Percentiles rank a stretch among this genome's conserved stretches.
Conservation (phyloP, 92 coral and sea anemone genomes). For the Anthopleura xanthogrammica region DNA sequence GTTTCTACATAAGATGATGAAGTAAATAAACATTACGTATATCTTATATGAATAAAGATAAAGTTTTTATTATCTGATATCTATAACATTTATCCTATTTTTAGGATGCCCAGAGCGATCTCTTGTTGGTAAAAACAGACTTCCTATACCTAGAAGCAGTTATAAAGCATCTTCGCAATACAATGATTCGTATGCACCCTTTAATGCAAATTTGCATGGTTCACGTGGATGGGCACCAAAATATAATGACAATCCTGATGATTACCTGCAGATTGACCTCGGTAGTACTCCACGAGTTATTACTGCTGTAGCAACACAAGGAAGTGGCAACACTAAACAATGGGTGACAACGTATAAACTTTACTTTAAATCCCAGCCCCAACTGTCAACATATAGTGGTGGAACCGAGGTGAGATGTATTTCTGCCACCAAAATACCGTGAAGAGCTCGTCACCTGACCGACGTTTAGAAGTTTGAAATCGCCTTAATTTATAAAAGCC, state of each 20-base stretch:
- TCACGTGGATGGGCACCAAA: constrained; percentile 27
- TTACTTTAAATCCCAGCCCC: background rate
- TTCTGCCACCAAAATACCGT: no score
- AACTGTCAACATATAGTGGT: background rate
- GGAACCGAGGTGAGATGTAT: background rate
- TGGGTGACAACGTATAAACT: constrained; percentile 14
- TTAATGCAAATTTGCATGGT: background rate
- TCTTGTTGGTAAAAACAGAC: constrained; percentile 7
- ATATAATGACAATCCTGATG: background rate
- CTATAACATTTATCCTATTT: background rate
- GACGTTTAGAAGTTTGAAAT: no score
- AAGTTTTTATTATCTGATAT: background rate
- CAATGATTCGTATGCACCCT: background rate
- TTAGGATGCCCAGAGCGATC: constrained; percentile 29
- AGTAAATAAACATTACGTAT: background rate
- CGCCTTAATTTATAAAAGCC: no score
- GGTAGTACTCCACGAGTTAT: constrained; percentile 2
- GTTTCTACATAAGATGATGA: no score
- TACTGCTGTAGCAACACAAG: constrained; percentile 36
- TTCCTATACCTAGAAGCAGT: constrained; percentile 4
- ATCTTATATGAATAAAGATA: background rate
- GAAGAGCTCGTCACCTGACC: no score
- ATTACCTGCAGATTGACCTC: constrained; percentile 28
- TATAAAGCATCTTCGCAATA: background rate
- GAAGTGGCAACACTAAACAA: background rate